Base-by-base conservation (phyloP, 1,140 invertebrate species). In the Teleopsis dalmanni region DNA sequence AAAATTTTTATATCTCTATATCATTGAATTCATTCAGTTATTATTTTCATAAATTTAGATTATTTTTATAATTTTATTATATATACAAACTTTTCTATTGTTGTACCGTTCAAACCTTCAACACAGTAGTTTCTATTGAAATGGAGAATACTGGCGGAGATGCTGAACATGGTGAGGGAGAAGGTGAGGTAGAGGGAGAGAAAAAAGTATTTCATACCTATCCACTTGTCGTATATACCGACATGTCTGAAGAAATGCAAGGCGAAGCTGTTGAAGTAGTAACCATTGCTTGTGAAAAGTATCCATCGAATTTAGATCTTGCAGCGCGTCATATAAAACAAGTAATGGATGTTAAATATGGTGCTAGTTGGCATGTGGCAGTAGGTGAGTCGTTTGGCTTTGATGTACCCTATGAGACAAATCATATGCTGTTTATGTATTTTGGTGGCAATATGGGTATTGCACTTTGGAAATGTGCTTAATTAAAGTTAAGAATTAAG, bases 1-100 rank as follows among this genome's bases (percentile, higher is more conserved):
- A n/a, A n/a, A n/a, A n/a, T n/a, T n/a, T n/a, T 52, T 59, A 52
- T 51, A 57, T 48, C 49, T 50, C 36, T 38, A 33, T 14, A 47
- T 35, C 25, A 35, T n/a, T n/a, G n/a, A n/a, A n/a, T n/a, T n/a
- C n/a, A n/a, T n/a, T n/a, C n/a, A n/a, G n/a, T n/a, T n/a, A n/a
- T 31, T n/a, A 6, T 26, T 25, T 29, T n/a, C 25, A 43, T 31
- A 14, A 16, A 42, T 18, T 42, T 21, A 11, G 19, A 25, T 29
- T 16, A 26, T 43, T 22, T 43, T 10, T 43, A 25, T 19, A 19
- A 19, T 43, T 26, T 29, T 10, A 31, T 31, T 9, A 31, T n/a
- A n/a, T n/a, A n/a, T n/a, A n/a, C n/a, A 31, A n/a, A n/a, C 29
- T 31, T 31, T 31, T 31, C n/a, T n/a, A 9, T 31, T 31, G n/a